Evolutionary conservation across 2,888 invertebrate genomes (phyloP), one percentile per base, ranked within the genome.

Genomic region (Aleiodes alternator): DNA sequence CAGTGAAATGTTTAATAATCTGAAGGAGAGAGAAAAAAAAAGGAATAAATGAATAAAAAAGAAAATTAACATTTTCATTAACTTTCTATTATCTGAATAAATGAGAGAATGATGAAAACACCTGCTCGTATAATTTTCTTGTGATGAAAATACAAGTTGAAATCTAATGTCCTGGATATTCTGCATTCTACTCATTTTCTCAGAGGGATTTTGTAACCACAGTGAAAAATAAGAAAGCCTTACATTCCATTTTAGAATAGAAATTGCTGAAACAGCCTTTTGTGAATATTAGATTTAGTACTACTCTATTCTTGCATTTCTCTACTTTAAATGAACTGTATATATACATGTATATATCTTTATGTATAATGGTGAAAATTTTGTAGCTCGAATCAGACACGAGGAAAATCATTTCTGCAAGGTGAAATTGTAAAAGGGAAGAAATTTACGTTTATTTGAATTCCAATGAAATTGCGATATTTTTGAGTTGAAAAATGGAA

Each of bases 181-280:
- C 31, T 61, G n/a, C 48, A 23, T 64, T 48, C 48, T 64, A 64
- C 64, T 64, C 48, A 64, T 64, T 64, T 64, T 64, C 64, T 64
- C 16, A 38, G 43, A 11, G 23, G 48, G 34, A 23, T 34, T 9
- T 14, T 23, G 64, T 23, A 64, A 64, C 23, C 64, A 64, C 43
- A 12, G 16, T 48, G 48, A 11, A 23, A 48, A 64, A 48, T 34
- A 31, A 64, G 56, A 56, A 23, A 23, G 4, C 43, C 48, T 12
- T 64, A 29, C 14, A 43, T 14, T 23, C 48, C 48, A 64, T 64
- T 64, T 64, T 48, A 23, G 64, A 43, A 64, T 64, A 23, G 43
- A 64, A 64, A 64, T 64, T 11, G 48, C 48, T 64, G 59, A 34
- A 43, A 64, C 64, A 48, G 64, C 4, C 64, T 64, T 64, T 61